Conservation (phyloP, 2,888 invertebrate species). For the Bombylius major region DNA sequence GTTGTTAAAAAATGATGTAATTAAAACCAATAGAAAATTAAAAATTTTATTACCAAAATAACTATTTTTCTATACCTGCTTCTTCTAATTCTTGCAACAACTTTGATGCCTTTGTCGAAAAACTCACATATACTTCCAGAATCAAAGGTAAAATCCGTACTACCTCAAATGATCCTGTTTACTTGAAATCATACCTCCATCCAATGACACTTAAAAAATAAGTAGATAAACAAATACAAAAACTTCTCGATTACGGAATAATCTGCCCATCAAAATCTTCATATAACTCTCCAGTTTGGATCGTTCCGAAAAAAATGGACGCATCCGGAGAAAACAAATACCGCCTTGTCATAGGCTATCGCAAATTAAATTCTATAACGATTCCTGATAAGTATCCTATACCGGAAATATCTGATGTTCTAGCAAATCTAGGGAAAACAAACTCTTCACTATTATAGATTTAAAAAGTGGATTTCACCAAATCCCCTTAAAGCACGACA, state of each 20-base stretch:
- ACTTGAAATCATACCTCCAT: background rate
- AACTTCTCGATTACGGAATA: background rate
- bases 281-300: conserved; percentile 12
- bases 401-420: conserved; percentile 6
- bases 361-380: conserved; percentile 4
- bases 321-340: no score
- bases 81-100: no score
- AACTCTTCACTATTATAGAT: conserved; percentile 7
- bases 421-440: conserved; percentile 6
- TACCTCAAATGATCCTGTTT: background rate
- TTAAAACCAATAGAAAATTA: no score
- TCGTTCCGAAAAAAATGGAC: no score
- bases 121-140: background rate
- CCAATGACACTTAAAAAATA: background rate
- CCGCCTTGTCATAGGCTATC: conserved; percentile 7
- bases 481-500: conserved; percentile 7
- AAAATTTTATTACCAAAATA: no score
- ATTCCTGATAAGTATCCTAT: conserved; percentile 6
- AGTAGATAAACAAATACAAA: background rate
- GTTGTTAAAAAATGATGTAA: no score
- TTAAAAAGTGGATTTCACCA: conserved; percentile 12
- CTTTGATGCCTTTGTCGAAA: no score
- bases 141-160: background rate
- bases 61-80: no score
- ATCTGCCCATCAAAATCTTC: conserved; percentile 12